Conservation (phyloP, 2,797 vertebrate species). For the Odontamblyopus lacepedii region DNA sequence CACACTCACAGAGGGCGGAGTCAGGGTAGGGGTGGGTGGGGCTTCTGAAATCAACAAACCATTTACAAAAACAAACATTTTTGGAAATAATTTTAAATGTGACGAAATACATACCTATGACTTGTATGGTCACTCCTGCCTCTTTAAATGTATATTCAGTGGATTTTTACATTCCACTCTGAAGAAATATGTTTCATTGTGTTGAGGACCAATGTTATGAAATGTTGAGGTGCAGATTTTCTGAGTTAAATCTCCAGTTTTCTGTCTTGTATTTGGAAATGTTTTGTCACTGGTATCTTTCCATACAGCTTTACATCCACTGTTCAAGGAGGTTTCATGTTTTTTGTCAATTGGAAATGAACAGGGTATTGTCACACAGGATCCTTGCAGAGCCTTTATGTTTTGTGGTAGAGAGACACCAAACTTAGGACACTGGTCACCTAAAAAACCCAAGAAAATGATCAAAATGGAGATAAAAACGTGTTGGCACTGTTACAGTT, state of each 20-base stretch:
- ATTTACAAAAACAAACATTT: not conserved
- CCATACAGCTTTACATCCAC: slow-evolving; percentile 20
- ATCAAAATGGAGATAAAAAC: too few relatives aligned
- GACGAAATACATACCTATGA: slow-evolving; percentile 19
- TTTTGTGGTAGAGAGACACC: too few relatives aligned
- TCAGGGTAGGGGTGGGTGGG: too few relatives aligned
- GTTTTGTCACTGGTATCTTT: fast-evolving
- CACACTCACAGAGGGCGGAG: too few relatives aligned
- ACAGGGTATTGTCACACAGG: too few relatives aligned
- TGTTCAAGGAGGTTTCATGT: fast-evolving
- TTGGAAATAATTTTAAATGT: not conserved
- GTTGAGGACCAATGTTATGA: not conserved
- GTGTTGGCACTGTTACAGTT: too few relatives aligned
- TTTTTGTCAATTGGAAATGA: fast-evolving
- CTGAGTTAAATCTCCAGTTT: not conserved
- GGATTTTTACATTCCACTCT: fast-evolving
- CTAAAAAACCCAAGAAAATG: too few relatives aligned
- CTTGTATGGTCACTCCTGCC: fast-evolving
- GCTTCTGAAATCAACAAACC: too few relatives aligned
- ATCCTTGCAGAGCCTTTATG: too few relatives aligned
- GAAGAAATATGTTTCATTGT: fast-evolving
- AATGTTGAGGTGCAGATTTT: slow-evolving; percentile 40
- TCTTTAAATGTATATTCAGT: fast-evolving
- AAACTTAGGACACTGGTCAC: too few relatives aligned
- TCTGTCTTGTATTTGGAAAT: not conserved